These are phyloP conservation scores for Argya squamiceps DNA, from an alignment of 2,797 vertebrate species.

Conservation along the genomic window DNA sequence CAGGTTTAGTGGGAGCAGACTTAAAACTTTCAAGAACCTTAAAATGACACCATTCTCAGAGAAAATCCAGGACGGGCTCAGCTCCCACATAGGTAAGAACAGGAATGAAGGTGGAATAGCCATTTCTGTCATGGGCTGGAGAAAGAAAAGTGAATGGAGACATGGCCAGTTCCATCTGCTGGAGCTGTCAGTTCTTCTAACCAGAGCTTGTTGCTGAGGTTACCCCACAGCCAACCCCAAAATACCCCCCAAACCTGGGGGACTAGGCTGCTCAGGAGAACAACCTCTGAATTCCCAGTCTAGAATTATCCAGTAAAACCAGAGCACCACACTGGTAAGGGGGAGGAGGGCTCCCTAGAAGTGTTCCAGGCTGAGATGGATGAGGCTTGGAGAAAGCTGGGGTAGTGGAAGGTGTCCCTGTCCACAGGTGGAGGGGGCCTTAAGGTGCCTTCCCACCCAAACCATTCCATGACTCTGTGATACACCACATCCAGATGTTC, in stretches of 20 bases:
- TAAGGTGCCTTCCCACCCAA: neutral
- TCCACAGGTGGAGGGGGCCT: neutral
- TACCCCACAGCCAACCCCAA: neutral
- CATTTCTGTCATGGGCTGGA: rapidly evolving
- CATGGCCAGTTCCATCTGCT: neutral
- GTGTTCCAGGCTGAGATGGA: neutral
- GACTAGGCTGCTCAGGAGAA: neutral
- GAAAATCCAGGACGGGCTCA: neutral
- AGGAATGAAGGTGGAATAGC: neutral
- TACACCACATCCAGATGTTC: rapidly evolving
- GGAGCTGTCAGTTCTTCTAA: neutral
- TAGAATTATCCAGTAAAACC: neutral
- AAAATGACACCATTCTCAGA: neutral
- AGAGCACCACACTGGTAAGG: neutral
- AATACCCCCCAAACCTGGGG: neutral
- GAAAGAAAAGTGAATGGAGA: neutral
- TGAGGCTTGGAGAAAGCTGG: rapidly evolving
- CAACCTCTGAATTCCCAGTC: neutral
- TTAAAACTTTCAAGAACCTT: constrained; percentile 13
- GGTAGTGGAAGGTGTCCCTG: neutral
- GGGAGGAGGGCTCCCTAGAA: neutral
- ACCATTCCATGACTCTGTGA: neutral
- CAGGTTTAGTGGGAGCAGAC: neutral
- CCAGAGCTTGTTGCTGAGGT: neutral
- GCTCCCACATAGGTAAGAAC: rapidly evolving